Percentiles rank a stretch among this genome's conserved stretches.
phyloP scores from a whole-genome alignment of 2,113 vertebrate species.

The Vicugna pacos region DNA sequence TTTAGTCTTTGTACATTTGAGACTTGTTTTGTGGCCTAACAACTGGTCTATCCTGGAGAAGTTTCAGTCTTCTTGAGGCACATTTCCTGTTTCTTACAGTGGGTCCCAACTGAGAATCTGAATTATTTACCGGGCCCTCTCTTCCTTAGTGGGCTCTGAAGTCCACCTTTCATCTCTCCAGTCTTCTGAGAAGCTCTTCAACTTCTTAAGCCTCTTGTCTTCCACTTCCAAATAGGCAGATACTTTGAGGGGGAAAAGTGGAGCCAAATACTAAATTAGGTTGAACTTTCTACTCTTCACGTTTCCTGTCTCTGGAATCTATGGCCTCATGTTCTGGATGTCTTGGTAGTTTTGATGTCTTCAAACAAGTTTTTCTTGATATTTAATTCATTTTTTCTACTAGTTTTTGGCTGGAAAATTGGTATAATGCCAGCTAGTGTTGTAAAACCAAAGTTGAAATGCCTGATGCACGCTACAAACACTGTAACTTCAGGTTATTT shows the following conservation, averaged over 20 bases:
- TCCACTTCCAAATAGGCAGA: conserved; percentile 2
- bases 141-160: background rate
- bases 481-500: background rate
- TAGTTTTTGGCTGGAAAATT: background rate
- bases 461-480: background rate
- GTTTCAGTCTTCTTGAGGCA: background rate
- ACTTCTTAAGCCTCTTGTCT: background rate
- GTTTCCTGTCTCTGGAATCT: background rate
- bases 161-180: background rate
- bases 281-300: background rate
- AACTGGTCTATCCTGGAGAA: background rate
- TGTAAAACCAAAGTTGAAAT: conserved; percentile 21
- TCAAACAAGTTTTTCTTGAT: background rate
- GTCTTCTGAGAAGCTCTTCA: background rate
- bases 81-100: background rate
- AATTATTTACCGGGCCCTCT: background rate
- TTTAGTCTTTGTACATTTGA: background rate
- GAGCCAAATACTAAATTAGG: background rate
- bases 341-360: background rate
- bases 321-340: background rate
- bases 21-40: background rate
- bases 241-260: background rate
- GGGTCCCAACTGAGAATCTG: background rate
- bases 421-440: background rate
- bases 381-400: background rate